Evolutionary conservation across 2,797 vertebrate species (phyloP).

Genomic region (Gymnopithys bicolor): DNA sequence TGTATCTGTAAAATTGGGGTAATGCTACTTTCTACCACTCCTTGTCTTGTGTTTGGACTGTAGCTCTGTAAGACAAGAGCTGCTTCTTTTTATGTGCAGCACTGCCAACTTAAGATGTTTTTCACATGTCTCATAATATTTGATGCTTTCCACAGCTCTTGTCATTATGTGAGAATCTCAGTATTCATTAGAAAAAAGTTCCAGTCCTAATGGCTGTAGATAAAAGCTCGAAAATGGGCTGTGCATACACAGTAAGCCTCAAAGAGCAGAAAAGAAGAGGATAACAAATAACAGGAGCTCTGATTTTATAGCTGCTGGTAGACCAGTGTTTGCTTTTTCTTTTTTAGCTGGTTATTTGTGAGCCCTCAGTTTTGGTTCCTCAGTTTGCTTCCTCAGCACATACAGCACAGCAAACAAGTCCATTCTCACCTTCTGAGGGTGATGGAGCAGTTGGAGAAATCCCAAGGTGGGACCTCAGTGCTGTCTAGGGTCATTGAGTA

Average conservation of each 20-base stretch:
- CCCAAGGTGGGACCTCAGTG: background rate
- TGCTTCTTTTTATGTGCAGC: slow-evolving; percentile 38
- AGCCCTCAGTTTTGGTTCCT: background rate
- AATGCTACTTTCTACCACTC: background rate
- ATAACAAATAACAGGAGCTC: background rate
- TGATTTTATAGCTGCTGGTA: background rate
- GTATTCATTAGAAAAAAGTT: slow-evolving; percentile 42
- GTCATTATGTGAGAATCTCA: slow-evolving; percentile 53
- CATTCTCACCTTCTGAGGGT: background rate
- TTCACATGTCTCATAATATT: slow-evolving; percentile 56
- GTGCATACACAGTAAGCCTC: slow-evolving; percentile 3
- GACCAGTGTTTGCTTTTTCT: background rate
- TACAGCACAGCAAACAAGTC: background rate
- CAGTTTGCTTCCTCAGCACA: background rate
- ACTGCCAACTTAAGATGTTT: slow-evolving; percentile 35
- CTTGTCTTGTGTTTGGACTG: slow-evolving; percentile 21
- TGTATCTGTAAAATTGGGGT: slow-evolving; percentile 11
- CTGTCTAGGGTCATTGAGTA: background rate
- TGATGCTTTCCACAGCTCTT: slow-evolving; percentile 52
- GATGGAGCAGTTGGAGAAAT: background rate
- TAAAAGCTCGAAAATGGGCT: slow-evolving; percentile 31
- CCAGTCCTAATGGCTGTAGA: slow-evolving; percentile 40
- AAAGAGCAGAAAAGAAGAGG: background rate
- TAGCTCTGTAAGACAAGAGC: slow-evolving; percentile 31
- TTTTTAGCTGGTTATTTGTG: background rate